Evolutionary conservation across 2,113 vertebrate genomes (phyloP), one percentile per base, ranked within the genome.

Genomic region (Oreochromis aureus): DNA sequence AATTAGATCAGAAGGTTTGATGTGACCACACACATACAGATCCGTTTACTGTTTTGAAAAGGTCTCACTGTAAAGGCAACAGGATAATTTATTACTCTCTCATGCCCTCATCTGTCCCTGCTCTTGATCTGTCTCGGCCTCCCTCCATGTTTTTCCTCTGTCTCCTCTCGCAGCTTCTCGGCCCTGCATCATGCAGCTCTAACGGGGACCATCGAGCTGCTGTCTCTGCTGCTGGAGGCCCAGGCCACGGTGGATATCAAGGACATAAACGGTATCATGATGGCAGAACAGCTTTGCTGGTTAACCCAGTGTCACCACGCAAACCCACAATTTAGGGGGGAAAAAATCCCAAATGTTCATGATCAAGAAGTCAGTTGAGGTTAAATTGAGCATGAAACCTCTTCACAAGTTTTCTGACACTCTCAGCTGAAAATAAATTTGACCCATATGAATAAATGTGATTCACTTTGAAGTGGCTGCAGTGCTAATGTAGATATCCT

Each of bases 211-310:
- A 95, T 97, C 10, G 98, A 99, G 86, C 97, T 99, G 90, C 97
- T 99, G 89, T 97, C 97, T 0, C 94, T 99, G 83, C 96, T 99
- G 89, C 95, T 99, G 94, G 98, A 99, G 66, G 97, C 98, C 5
- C 98, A 99, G 95, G 98, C 98, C 91, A 97, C 96, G 0, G 98
- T 99, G 1, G 98, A 99, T 87, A 98, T 99, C 95, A 98, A 98
- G 94, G 98, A 99, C 94, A 97, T 97, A 95, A 99, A 99, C 0
- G 98, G 98, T 99, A 96, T 30, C 86, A 3, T 19, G 36, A 58
- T 4, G 11, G 55, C 79, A 44, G 58, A 79, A 83, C 59, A 66
- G 34, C 39, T 86, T 66, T 12, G 61, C 30, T 4, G 2, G 59
- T 30, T 54, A 9, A 54, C 54, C 34, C 48, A 15, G 22, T 13